Base-by-base conservation (phyloP, 2,888 invertebrate species). In the Corbicula japonica region DNA sequence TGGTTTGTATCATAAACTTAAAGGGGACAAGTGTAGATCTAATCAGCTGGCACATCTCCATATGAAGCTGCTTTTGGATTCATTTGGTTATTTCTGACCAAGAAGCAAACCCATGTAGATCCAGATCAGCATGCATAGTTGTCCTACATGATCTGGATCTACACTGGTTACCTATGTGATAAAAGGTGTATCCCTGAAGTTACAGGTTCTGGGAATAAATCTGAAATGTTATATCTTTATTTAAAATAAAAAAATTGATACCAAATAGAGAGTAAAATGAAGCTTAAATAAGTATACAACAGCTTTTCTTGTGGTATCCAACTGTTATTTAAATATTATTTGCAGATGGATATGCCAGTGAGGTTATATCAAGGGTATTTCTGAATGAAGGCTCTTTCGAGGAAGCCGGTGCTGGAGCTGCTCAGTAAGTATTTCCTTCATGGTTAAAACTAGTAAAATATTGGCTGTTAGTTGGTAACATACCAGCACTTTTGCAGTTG, bases 361-460 rank as follows among this genome's bases (percentile, higher is more conserved):
- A 80, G 34, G 54, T 88, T 44, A 69, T 89, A 41, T 72, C 77
- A 8, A 71, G 85, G 72, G 83, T 89, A 18, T 89, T 90, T 66
- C 80, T 84, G 58, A 75, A 85, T 30, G 72, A 73, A 23, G 77
- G 80, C 21, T 62, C 85, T 30, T 69, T 81, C n/a, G 72, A 84
- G 23, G 88, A 87, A 52, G 88, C 87, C 38, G 83, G 88, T 70
- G 86, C 88, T 41, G 76, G 80, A 65, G 81, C 82, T n/a, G 74
- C 82, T 30, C 73, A 75, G 87, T 87, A 81, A 76, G 73, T 83
- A 15, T 10, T 18, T n/a, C 48, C n/a, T n/a, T n/a, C n/a, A n/a
- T n/a, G n/a, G n/a, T n/a, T n/a, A n/a, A n/a, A n/a, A n/a, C n/a
- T n/a, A n/a, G n/a, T n/a, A n/a, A n/a, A n/a, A n/a, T n/a, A n/a